phyloP scores from a whole-genome alignment of 2,113 vertebrate species.

The Corapipo altera region DNA sequence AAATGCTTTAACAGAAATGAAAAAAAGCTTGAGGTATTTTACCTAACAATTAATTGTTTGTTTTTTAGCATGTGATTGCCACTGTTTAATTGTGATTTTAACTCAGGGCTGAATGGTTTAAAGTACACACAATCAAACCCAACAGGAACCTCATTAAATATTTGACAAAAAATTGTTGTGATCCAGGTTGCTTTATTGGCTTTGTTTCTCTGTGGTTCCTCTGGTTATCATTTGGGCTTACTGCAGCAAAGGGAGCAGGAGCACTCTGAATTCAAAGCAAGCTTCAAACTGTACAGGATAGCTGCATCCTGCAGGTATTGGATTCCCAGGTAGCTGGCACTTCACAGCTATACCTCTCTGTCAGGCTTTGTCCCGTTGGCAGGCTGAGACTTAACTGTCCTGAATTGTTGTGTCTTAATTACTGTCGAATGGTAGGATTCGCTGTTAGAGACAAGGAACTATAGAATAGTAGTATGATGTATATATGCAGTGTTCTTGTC shows the following conservation, averaged over 20 bases:
- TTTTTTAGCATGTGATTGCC: not conserved
- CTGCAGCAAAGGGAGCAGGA: rapidly evolving
- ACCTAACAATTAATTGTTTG: not conserved
- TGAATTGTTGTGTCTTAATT: not conserved
- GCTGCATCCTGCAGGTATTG: not conserved
- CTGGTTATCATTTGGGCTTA: not conserved
- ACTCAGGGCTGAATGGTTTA: not conserved
- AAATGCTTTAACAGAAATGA: not conserved
- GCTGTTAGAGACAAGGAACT: not conserved
- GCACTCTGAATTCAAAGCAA: not conserved
- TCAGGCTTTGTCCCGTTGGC: rapidly evolving
- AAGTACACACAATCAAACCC: not conserved
- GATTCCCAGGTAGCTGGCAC: not conserved
- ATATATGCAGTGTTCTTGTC: not conserved
- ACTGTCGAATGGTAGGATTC: not conserved
- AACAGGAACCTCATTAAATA: not conserved
- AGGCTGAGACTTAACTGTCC: not conserved
- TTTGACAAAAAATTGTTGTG: not conserved
- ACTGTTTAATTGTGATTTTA: not conserved
- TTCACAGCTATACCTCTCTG: not conserved
- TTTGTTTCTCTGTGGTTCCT: not conserved
- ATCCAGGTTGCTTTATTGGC: not conserved
- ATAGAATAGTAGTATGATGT: not conserved
- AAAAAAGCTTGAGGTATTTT: not conserved
- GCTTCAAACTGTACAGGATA: not conserved